A percentile compares a stretch with the other conserved stretches of the same genome.
phyloP scores from a whole-genome alignment of 2,797 vertebrate genomes.

The Rachycentron canadum region DNA sequence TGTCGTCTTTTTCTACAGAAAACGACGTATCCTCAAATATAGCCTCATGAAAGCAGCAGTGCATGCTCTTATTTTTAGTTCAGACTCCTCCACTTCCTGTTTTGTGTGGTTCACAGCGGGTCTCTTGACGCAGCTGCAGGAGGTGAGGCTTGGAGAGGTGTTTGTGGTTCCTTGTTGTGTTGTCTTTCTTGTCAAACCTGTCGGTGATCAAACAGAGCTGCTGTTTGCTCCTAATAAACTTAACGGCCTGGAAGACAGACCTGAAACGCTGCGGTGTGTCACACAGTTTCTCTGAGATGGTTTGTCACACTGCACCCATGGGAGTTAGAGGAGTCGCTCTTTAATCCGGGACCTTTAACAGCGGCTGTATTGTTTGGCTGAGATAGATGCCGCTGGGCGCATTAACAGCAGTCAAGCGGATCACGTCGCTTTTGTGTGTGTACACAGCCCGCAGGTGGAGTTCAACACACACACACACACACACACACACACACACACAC shows the following conservation, averaged over 20 bases:
- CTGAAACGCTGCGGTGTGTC: constrained; percentile 34
- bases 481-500: constrained; percentile 43
- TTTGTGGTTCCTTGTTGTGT: constrained; percentile 42
- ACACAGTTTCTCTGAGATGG: constrained; percentile 32
- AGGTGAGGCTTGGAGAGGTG: constrained; percentile 23
- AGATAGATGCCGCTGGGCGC: constrained; percentile 77
- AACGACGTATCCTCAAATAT: too few species aligned
- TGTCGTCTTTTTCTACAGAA: rapidly evolving
- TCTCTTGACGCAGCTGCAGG: constrained; percentile 38
- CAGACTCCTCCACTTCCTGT: constrained; percentile 16
- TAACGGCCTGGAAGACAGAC: constrained; percentile 23
- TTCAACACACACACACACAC: constrained; percentile 60
- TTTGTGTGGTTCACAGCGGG: rapidly evolving
- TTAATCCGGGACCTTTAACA: constrained; percentile 82
- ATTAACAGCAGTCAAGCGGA: constrained; percentile 83
- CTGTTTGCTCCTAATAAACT: constrained; percentile 58
- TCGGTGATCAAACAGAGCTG: constrained; percentile 69
- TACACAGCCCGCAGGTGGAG: constrained; percentile 82
- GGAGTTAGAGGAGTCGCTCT: constrained; percentile 73
- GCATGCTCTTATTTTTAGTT: constrained; percentile 51
- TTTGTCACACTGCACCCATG: constrained; percentile 58
- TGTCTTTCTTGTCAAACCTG: constrained; percentile 70
- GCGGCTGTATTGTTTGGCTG: constrained; percentile 76
- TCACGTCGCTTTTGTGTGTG: constrained; percentile 81
- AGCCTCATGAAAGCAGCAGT: rapidly evolving